Conservation (phyloP, 2,797 vertebrate genomes). For the Coccyzus lansbergi region DNA sequence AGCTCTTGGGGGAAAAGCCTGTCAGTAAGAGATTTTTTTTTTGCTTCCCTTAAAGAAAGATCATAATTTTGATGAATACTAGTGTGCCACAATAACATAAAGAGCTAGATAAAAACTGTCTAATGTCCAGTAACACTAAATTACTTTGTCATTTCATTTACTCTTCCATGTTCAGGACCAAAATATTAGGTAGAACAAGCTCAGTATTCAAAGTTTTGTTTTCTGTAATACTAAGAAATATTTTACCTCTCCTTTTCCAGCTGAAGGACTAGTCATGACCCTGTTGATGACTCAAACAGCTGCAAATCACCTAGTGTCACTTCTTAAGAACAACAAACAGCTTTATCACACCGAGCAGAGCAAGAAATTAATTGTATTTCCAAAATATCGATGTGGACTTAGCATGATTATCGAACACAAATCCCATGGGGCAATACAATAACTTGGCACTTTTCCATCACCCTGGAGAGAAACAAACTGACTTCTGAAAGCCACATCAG, state of each 20-base stretch:
- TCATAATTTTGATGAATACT: neutral
- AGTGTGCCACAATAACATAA: neutral
- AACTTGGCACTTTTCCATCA: neutral
- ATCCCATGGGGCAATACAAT: neutral
- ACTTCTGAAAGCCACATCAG: neutral
- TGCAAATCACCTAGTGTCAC: neutral
- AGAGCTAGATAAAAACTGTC: rapidly evolving
- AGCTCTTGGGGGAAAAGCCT: neutral
- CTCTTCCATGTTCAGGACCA: neutral
- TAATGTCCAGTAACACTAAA: neutral
- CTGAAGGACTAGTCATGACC: neutral
- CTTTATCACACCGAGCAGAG: neutral
- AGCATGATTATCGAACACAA: neutral
- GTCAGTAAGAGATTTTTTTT: neutral
- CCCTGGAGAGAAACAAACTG: neutral
- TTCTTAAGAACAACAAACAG: neutral
- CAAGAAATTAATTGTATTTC: neutral
- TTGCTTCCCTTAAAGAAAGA: neutral
- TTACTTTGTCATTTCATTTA: neutral
- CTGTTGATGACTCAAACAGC: neutral
- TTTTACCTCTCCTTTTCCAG: neutral
- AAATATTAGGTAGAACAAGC: neutral
- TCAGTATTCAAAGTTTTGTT: neutral
- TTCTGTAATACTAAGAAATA: neutral
- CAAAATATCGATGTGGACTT: neutral